Conservation (phyloP, 2,113 vertebrate genomes). For the Lepus americanus region DNA sequence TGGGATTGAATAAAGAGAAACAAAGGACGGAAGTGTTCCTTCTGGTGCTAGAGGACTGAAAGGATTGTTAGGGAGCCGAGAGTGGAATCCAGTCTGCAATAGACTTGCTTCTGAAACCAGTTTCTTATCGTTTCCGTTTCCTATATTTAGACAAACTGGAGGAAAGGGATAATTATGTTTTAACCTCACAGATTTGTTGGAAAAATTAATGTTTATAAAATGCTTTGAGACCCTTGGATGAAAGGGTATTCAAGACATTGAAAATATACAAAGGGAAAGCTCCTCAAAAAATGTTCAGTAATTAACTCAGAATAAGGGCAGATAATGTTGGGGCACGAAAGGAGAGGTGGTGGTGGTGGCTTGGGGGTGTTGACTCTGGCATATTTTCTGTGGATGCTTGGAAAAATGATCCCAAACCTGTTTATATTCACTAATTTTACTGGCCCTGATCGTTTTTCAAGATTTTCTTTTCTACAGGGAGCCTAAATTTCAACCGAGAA, state of each 20-base stretch:
- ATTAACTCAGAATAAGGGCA: neutral
- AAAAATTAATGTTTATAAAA: conserved; percentile 67
- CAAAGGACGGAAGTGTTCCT: conserved; percentile 10
- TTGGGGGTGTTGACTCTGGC: neutral
- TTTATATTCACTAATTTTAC: conserved; percentile 63
- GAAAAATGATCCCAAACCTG: neutral
- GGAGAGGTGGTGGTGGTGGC: neutral
- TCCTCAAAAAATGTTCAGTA: conserved; percentile 19
- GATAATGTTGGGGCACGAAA: neutral
- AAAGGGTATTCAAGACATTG: conserved; percentile 49
- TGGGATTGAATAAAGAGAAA: neutral
- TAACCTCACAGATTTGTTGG: conserved; percentile 40
- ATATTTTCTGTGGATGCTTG: conserved; percentile 25
- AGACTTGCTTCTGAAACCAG: neutral
- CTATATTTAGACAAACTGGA: conserved; percentile 53
- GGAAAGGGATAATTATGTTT: conserved; percentile 7
- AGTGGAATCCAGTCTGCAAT: neutral
- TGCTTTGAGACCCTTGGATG: neutral
- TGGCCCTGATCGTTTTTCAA: conserved; percentile 50
- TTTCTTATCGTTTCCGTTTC: conserved; percentile 54
- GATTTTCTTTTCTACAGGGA: conserved; percentile 48
- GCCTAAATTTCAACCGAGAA: conserved; percentile 49
- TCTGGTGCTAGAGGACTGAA: neutral
- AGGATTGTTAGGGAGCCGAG: neutral
- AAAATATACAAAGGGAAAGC: conserved; percentile 28